phyloP scores from a whole-genome alignment of 1,140 invertebrate species.

The Metaphire vulgaris region DNA sequence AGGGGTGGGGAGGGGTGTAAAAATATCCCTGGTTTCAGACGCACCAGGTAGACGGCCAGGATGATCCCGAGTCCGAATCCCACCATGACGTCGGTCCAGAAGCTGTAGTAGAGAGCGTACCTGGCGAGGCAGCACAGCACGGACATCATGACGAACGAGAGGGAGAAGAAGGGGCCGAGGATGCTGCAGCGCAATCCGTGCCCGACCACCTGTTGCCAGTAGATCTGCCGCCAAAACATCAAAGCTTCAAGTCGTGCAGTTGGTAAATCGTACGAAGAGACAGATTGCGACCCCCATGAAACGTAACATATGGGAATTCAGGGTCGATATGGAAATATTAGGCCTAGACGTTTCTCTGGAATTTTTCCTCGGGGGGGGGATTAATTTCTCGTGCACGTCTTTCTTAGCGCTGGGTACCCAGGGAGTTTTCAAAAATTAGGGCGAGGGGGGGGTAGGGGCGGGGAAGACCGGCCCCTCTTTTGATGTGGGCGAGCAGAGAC shows the following conservation, averaged over 20 bases:
- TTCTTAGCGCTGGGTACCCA: no score
- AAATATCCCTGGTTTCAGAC: no score
- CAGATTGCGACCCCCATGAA: background rate
- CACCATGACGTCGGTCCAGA: slow-evolving; percentile 41
- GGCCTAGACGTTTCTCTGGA: no score
- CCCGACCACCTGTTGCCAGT: slow-evolving; percentile 40
- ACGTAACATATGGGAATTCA: no score
- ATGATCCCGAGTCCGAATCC: slow-evolving; percentile 37
- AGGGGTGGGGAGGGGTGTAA: no score
- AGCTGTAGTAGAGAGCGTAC: slow-evolving; percentile 33
- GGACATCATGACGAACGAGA: slow-evolving; percentile 39
- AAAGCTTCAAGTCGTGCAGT: background rate
- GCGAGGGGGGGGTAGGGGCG: no score
- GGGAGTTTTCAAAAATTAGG: no score
- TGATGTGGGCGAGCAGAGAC: no score
- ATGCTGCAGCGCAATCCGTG: slow-evolving; percentile 34
- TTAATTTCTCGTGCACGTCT: no score
- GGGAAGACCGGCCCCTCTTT: no score
- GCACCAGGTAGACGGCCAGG: slow-evolving; percentile 43
- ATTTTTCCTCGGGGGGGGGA: no score
- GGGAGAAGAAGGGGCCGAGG: slow-evolving; percentile 38
- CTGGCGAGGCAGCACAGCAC: slow-evolving; percentile 39
- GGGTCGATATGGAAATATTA: no score
- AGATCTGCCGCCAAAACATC: slow-evolving; percentile 37
- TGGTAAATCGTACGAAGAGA: background rate